These are phyloP conservation scores for Aplidium turbinatum DNA, from an alignment of 23 tunicate genomes.

Conservation along the genomic window DNA sequence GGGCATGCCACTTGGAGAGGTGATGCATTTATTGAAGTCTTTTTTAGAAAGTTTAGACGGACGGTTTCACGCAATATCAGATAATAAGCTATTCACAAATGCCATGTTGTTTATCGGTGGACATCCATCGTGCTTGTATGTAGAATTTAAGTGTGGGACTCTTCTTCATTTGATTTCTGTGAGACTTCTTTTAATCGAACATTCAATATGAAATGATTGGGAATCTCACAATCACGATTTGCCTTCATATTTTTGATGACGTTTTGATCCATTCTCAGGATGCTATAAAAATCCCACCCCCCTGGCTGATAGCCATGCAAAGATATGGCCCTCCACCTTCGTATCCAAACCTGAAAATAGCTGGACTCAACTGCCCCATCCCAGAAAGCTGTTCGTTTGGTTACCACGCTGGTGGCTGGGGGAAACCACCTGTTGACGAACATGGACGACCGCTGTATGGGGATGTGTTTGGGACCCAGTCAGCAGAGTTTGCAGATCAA, in stretches of 20 bases:
- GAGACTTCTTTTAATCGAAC: too few relatives aligned
- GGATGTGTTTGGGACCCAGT: conserved; percentile 93
- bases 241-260: too few relatives aligned
- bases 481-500: conserved; percentile 39
- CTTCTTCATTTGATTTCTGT: too few relatives aligned
- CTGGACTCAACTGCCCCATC: conserved; percentile 96
- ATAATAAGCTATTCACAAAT: too few relatives aligned
- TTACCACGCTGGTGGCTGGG: conserved; percentile 99
- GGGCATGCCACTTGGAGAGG: conserved; percentile 96
- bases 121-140: too few relatives aligned
- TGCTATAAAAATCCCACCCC: conserved; percentile 91
- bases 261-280: conserved; percentile 29
- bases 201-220: too few relatives aligned
- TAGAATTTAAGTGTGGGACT: too few relatives aligned
- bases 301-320: conserved; percentile 99
- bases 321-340: conserved; percentile 99
- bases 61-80: too few relatives aligned
- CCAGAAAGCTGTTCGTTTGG: conserved; percentile 96
- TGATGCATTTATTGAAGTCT: too few relatives aligned
- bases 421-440: conserved; percentile 99
- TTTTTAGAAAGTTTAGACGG: too few relatives aligned
- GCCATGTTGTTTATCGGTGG: too few relatives aligned
- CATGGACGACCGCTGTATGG: conserved; percentile 94
- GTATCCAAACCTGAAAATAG: conserved; percentile 94
- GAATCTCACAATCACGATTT: too few relatives aligned